These are phyloP conservation scores for Brachystomella parvula DNA, from an alignment of 1,140 invertebrate species.

Conservation along the genomic window DNA sequence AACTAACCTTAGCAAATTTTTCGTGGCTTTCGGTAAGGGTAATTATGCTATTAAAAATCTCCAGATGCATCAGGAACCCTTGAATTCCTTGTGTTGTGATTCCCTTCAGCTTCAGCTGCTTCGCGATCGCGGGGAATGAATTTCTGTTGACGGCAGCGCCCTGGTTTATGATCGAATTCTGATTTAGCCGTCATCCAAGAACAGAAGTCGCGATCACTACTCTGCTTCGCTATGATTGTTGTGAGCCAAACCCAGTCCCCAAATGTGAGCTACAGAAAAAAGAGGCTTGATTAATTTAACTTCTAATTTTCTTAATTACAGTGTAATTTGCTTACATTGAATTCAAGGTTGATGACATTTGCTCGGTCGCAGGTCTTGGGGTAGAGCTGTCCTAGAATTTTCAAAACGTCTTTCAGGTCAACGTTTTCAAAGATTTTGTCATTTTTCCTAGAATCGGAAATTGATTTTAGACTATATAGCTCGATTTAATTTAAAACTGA, in stretches of 20 bases:
- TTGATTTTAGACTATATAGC: neutral
- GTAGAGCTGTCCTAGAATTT: conserved; percentile 17
- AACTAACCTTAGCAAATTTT: too few relatives aligned
- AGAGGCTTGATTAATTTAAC: neutral
- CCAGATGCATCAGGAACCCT: too few relatives aligned
- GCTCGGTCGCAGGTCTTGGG: conserved; percentile 11
- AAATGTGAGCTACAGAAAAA: conserved; percentile 21
- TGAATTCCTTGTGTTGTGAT: too few relatives aligned
- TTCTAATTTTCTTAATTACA: neutral
- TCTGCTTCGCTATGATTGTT: conserved; percentile 9
- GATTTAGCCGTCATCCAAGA: neutral
- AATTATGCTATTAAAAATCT: too few relatives aligned
- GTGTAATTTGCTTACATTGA: conserved; percentile 5
- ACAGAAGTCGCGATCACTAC: conserved; percentile 15
- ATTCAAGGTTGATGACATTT: conserved; percentile 15
- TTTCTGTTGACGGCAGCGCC: conserved; percentile 4
- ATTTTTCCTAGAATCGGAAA: conserved; percentile 5
- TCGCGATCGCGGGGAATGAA: neutral
- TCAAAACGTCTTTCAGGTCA: conserved; percentile 1
- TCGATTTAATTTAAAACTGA: neutral
- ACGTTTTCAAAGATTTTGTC: neutral
- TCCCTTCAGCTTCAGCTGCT: neutral
- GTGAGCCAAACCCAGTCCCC: conserved; percentile 29
- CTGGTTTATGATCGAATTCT: neutral
- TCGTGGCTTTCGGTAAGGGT: too few relatives aligned